Evolutionary conservation across 2,888 invertebrate species (phyloP), one percentile per base, ranked within the genome.

Genomic region (Dicranocentrus wangi): DNA sequence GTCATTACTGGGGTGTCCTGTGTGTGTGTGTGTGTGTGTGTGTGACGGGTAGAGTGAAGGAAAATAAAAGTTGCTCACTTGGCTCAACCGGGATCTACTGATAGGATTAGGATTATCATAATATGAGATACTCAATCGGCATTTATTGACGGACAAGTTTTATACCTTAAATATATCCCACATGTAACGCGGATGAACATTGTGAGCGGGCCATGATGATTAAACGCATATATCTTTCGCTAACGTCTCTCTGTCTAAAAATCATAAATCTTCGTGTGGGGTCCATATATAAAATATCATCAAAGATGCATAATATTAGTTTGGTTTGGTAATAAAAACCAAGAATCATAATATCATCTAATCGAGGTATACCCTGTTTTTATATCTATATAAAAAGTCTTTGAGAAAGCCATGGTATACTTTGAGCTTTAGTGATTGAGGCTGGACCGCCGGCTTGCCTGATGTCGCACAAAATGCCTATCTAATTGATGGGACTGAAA

Each of bases 221-320:
- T 70, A 70, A 70, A 70, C 58, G 32, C 58, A 61, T 66, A n/a
- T n/a, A 43, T 60, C 25, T 27, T 61, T 72, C 47, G 27, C 63
- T 73, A 75, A 53, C 58, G 53, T 55, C 66, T 28, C 55, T 75
- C 42, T 58, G 19, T 39, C 53, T 58, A 32, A 32, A 55, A 75
- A 55, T 84, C 84, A 86, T 86, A 86, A 86, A 84, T 86, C 86
- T 85, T 86, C 86, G 83, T 86, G 86, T 86, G 86, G 82, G 86
- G 86, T 85, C 86, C 15, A 17, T 28, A 66, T 5, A 15, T 63
- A n/a, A n/a, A 68, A 68, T 68, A 68, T 68, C 68, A 68, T 68
- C 68, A 68, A 68, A 68, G 68, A 68, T 68, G 68, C 68, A 68
- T 39, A 25, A 68, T 47, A 68, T 68, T 25, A 51, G n/a, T 17